Evolutionary conservation across 2,797 vertebrate genomes (phyloP).

Genomic region (Rhinophrynus dorsalis): DNA sequence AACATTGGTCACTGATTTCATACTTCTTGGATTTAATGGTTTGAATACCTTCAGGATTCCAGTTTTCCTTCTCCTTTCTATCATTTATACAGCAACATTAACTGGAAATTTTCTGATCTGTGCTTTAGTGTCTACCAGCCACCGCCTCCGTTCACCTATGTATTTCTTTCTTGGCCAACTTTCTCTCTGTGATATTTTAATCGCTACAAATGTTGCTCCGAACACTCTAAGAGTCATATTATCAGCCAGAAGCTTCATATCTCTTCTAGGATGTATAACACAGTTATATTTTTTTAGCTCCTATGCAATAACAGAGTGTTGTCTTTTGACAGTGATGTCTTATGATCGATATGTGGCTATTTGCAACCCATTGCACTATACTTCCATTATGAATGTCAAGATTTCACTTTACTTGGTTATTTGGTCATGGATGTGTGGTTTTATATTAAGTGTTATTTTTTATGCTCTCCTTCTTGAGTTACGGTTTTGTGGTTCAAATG

Average conservation of each 20-base stretch:
- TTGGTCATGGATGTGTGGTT: slow-evolving; percentile 58
- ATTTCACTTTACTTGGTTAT: slow-evolving; percentile 47
- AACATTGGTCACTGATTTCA: slow-evolving; percentile 49
- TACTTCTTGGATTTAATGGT: slow-evolving; percentile 59
- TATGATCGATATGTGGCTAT: slow-evolving; percentile 62
- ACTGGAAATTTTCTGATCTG: slow-evolving; percentile 56
- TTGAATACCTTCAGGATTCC: not conserved
- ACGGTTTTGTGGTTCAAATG: slow-evolving; percentile 48
- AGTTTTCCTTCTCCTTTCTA: slow-evolving; percentile 52
- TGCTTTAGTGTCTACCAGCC: slow-evolving; percentile 45
- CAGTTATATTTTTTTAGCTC: slow-evolving; percentile 63
- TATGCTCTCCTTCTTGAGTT: slow-evolving; percentile 35
- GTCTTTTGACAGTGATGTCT: slow-evolving; percentile 64
- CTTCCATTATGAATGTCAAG: slow-evolving; percentile 52
- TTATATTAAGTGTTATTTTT: slow-evolving; percentile 51
- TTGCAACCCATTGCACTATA: slow-evolving; percentile 60
- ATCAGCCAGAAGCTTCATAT: slow-evolving; percentile 50
- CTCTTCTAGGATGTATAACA: slow-evolving; percentile 54
- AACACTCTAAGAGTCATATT: slow-evolving; percentile 60
- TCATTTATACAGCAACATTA: slow-evolving; percentile 50
- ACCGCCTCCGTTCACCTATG: slow-evolving; percentile 53
- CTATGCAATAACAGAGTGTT: slow-evolving; percentile 58
- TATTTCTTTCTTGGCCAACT: slow-evolving; percentile 64
- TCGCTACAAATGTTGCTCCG: slow-evolving; percentile 52
- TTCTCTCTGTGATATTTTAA: slow-evolving; percentile 61